Conservation (phyloP, 2,888 invertebrate species). For the Dicycla oo region DNA sequence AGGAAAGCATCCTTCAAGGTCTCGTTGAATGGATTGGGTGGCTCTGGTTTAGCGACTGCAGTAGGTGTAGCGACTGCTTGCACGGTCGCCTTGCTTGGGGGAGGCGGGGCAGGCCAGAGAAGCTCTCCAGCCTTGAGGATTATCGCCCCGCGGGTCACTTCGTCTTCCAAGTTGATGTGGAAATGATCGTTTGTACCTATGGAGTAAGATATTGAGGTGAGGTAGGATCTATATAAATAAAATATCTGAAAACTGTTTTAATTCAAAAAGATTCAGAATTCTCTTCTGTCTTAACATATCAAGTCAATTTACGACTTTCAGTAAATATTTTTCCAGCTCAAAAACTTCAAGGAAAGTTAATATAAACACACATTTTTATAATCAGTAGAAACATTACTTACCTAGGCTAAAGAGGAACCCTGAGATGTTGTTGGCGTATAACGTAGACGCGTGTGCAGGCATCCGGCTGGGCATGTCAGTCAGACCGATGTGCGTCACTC, state of each 20-base stretch:
- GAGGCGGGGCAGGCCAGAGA: slow-evolving; percentile 95
- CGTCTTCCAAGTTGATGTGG: slow-evolving; percentile 95
- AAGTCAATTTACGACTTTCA: slow-evolving; percentile 20
- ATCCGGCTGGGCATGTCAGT: slow-evolving; percentile 96
- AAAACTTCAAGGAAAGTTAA: slow-evolving; percentile 27
- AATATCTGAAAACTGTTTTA: not conserved
- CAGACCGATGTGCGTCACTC: slow-evolving; percentile 95
- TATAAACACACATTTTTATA: slow-evolving; percentile 30
- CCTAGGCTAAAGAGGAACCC: slow-evolving; percentile 96
- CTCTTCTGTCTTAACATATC: slow-evolving; percentile 30
- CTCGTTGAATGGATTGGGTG: slow-evolving; percentile 92
- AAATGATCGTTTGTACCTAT: slow-evolving; percentile 94
- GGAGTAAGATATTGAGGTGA: no score
- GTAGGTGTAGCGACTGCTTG: slow-evolving; percentile 82
- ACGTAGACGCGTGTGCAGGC: slow-evolving; percentile 96
- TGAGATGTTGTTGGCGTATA: slow-evolving; percentile 97
- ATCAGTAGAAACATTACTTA: slow-evolving; percentile 72
- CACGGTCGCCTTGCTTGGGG: slow-evolving; percentile 88
- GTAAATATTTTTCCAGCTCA: slow-evolving; percentile 37
- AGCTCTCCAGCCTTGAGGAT: slow-evolving; percentile 93
- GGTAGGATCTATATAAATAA: slow-evolving; percentile 16
- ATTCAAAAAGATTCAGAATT: not conserved
- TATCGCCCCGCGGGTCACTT: slow-evolving; percentile 96
- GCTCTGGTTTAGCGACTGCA: slow-evolving; percentile 81
- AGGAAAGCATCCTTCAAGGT: slow-evolving; percentile 92